Evolutionary conservation across 2,888 invertebrate genomes (phyloP), one percentile per base, ranked within the genome.

Genomic region (Sicus ferrugineus): DNA sequence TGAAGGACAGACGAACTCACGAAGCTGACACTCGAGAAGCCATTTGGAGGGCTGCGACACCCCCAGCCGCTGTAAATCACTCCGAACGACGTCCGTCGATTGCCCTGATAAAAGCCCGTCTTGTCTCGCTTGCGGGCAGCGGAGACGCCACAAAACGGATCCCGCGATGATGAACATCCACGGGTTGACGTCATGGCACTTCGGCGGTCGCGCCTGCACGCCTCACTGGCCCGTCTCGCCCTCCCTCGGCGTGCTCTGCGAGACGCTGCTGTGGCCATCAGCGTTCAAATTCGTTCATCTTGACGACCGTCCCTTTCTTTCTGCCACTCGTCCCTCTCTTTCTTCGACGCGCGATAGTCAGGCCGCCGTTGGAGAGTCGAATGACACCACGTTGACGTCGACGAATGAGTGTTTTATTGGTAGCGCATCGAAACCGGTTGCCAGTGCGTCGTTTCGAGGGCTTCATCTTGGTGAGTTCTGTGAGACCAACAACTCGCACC

Each of bases 11-110:
- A 6, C 48, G 48, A 48, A 19, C 28, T 28, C 28, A 56, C 52
- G 34, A 26, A 50, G 30, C 50, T 34, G 30, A 31, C 64, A 64
- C 48, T 52, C 38, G 38, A 23, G 26, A 70, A 75, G 72, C 76
- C 79, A 78, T 78, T 79, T 79, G 77, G 77, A 76, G 77, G 78
- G 30, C 48, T 28, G 61, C 63, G 75, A 79, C 78, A 78, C 80
- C 80, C 80, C 76, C 80, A 80, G 79, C 80, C 82, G 80, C 81
- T 78, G 82, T 81, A 81, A 81, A 81, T 81, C 81, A 81, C 81
- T 81, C 81, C 79, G 80, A 78, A 78, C 80, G 81, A 82, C 81
- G 81, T 77, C 77, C 79, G 82, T 82, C 79, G 81, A 81, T 80
- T 78, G 77, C 70, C 78, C 75, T 77, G 82, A 81, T 81, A 83